Evolutionary conservation across 2,797 vertebrate species (phyloP), one percentile per base, ranked within the genome.

Genomic region (Mionectes olivaceus): DNA sequence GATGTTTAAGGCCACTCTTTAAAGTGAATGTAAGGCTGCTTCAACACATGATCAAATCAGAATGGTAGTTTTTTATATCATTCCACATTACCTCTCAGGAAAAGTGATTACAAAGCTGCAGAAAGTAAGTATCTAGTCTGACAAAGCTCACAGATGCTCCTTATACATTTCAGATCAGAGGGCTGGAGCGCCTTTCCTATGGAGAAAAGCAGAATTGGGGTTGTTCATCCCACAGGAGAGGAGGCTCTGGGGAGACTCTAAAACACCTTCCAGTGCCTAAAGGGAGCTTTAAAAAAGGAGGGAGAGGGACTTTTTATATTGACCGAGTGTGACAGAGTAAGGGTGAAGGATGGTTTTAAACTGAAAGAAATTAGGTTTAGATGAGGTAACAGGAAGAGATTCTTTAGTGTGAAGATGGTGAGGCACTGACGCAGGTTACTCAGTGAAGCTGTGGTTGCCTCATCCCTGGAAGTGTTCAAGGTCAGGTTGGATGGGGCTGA

Each of bases 231-330:
- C 37, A 25, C 14, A 47, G 21, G 18, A 35, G 14, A 6, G 3
- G 22, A 53, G 18, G 17, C 3, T 16, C 33, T 35, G 19, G 3
- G 9, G 6, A 55, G 5, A 11, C 8, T 3, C 41, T n/a, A 21
- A 32, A 18, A 18, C 12, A 27, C 10, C 10, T 81, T 35, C 8
- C 19, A 60, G 24, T 10, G 32, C 15, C 2, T 2, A 24, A 55
- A 17, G 1, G 2, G 3, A 2, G 3, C 8, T 82, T 49, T 24
- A 5, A 21, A 43, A 61, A 55, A n/a, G 10, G 10, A 43, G 8
- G 5, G 8, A 44, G 13, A 61, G 7, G 5, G 32, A 18, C 4
- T 17, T 61, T 41, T 61, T n/a, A n/a, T 35, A 13, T 2, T 21
- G 24, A 11, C 8, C 67, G 16, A 56, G 7, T n/a, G 16, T 17